Base-by-base conservation (phyloP, 2,797 vertebrate species). In the Sebastes vulpes region DNA sequence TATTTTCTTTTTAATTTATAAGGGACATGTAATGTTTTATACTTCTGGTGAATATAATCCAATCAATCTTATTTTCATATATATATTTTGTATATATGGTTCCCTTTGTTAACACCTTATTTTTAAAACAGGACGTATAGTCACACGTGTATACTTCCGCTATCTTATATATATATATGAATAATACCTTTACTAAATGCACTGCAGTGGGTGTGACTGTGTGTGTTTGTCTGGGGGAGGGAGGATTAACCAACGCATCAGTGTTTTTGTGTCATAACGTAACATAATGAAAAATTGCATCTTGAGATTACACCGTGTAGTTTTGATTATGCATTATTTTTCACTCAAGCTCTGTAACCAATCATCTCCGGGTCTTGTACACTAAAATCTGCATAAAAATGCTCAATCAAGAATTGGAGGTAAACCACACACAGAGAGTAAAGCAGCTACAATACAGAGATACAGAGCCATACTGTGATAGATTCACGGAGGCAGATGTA, bases 121-220 rank as follows among this genome's bases (percentile, higher is more conserved):
- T 38, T 38, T 38, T 2, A 38, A 38, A 14, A 38, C 12, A 16
- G 35, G 35, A 38, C 11, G 11, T 38, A 38, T 38, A 38, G 35
- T 14, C 35, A 38, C 35, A 38, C 0, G 1, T 38, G 11, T 38
- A 38, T 38, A 38, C 35, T 2, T 38, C 35, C 5, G 5, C 12
- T 38, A 38, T 1, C 5, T 35, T 35, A 35, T 35, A 35, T 35
- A 35, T 35, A 25, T 35, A 38, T 38, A 46, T 92, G 80, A 91
- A 92, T 91, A 90, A 91, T 87, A 89, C 66, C 91, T 89, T 73
- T 26, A 42, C 68, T 64, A 52, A 53, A n/a, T 23, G 48, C 77
- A 66, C 71, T 76, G 71, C 54, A 71, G 58, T 66, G 48, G 73
- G 26, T 71, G 42, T 65, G 75, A 71, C 50, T 66, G 48, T 75